A percentile compares a stretch with the other conserved stretches of the same genome.
Conservation (phyloP, 1,140 invertebrate genomes). For the Cyphomyrmex costatus region DNA sequence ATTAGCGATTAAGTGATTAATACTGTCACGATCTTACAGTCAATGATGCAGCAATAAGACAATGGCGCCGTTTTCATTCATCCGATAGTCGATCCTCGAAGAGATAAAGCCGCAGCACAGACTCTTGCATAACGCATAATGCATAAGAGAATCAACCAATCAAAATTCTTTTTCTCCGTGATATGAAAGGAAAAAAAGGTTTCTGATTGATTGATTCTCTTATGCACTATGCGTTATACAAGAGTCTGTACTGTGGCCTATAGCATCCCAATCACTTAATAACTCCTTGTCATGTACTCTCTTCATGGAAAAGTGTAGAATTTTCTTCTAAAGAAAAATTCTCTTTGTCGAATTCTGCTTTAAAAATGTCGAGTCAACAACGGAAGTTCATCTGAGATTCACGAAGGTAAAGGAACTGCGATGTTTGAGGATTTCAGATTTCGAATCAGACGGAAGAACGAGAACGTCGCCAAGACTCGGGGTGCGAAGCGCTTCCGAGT, state of each 20-base stretch:
- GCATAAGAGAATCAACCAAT: too few relatives aligned
- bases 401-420: not conserved
- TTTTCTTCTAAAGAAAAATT: not conserved
- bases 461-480: constrained; percentile 65
- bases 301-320: not conserved
- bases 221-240: too few relatives aligned
- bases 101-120: too few relatives aligned
- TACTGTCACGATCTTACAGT: constrained; percentile 53
- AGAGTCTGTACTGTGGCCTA: too few relatives aligned
- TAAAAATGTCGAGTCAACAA: not conserved
- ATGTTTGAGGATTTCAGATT: not conserved
- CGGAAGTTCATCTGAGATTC: not conserved
- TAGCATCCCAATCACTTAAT: not conserved
- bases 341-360: not conserved
- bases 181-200: too few relatives aligned
- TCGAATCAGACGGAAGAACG: constrained; percentile 50
- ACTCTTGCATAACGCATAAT: too few relatives aligned
- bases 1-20: constrained; percentile 64
- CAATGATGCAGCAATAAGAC: constrained; percentile 70
- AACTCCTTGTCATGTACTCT: not conserved
- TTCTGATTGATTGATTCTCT: too few relatives aligned
- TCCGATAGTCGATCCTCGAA: constrained; percentile 14
- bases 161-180: too few relatives aligned
- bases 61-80: constrained; percentile 58
- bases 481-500: constrained; percentile 76